Percentiles rank a stretch among this genome's conserved stretches.
Conservation (phyloP, 2,888 invertebrate species). For the Noctua janthina region DNA sequence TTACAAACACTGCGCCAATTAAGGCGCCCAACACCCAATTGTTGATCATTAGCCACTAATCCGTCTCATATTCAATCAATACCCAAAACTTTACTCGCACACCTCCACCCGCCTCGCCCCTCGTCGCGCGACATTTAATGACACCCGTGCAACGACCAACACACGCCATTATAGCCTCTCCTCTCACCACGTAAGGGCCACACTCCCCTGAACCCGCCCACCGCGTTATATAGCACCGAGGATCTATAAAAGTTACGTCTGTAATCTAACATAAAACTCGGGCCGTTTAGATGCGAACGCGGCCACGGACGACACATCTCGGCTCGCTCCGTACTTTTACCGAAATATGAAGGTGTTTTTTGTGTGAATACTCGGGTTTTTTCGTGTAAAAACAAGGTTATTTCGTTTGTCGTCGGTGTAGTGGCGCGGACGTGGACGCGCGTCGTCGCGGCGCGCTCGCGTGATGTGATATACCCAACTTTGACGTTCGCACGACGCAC, state of each 20-base stretch:
- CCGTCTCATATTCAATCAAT: slow-evolving; percentile 90
- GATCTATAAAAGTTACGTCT: slow-evolving; percentile 91
- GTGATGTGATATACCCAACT: slow-evolving; percentile 77
- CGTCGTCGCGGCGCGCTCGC: slow-evolving; percentile 79
- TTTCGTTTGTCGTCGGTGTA: slow-evolving; percentile 77
- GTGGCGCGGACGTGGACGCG: slow-evolving; percentile 80
- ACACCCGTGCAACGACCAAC: slow-evolving; percentile 87
- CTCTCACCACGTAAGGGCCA: slow-evolving; percentile 80
- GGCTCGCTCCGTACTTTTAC: slow-evolving; percentile 90
- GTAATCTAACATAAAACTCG: slow-evolving; percentile 91
- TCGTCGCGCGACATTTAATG: slow-evolving; percentile 90
- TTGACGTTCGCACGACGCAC: slow-evolving; percentile 80
- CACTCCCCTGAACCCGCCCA: slow-evolving; percentile 85
- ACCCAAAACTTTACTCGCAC: slow-evolving; percentile 90
- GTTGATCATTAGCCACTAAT: slow-evolving; percentile 90
- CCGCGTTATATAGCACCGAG: slow-evolving; percentile 91
- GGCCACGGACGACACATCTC: slow-evolving; percentile 90
- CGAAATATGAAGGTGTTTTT: slow-evolving; percentile 88
- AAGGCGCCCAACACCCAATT: slow-evolving; percentile 84
- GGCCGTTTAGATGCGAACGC: slow-evolving; percentile 91
- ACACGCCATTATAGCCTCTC: slow-evolving; percentile 84
- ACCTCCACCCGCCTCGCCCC: slow-evolving; percentile 87
- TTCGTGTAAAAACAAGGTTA: slow-evolving; percentile 82
- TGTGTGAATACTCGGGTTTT: slow-evolving; percentile 86
- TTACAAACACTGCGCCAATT: slow-evolving; percentile 72